Evolutionary conservation across 2,888 invertebrate species (phyloP).

Genomic region (Phaedon cochleariae): DNA sequence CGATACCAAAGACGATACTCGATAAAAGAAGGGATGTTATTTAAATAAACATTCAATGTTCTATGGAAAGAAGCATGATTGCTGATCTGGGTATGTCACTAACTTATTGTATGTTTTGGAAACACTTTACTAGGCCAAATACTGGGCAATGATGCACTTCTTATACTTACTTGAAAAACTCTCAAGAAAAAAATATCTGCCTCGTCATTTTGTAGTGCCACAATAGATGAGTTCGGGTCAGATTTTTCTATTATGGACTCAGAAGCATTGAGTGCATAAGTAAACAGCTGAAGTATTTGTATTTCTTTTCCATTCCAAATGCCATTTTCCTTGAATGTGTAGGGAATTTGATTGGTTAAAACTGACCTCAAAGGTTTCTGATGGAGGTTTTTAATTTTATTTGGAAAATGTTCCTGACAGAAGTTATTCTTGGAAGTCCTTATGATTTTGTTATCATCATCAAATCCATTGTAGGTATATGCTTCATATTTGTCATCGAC

Average conservation of each 20-base stretch:
- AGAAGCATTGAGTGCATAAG: constrained; percentile 19
- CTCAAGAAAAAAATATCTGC: constrained; percentile 19
- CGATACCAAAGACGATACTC: too few species aligned
- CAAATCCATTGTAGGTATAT: constrained; percentile 19
- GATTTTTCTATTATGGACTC: neutral
- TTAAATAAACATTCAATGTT: too few species aligned
- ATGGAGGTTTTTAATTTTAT: constrained; percentile 19
- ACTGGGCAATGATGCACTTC: too few species aligned
- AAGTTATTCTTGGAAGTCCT: neutral
- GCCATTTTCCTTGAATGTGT: constrained; percentile 11
- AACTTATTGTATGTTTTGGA: too few species aligned
- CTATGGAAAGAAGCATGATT: too few species aligned
- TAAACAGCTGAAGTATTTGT: constrained; percentile 6
- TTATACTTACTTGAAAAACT: constrained; percentile 20
- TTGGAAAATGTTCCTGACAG: constrained; percentile 6
- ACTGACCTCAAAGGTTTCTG: constrained; percentile 11
- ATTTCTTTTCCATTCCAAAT: constrained; percentile 16
- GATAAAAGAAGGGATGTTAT: too few species aligned
- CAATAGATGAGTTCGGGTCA: constrained; percentile 7
- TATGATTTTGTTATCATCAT: neutral
- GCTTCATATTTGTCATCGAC: neutral
- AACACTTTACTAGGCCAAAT: too few species aligned
- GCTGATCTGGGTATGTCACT: too few species aligned
- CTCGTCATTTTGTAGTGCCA: constrained; percentile 1
- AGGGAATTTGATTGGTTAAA: neutral